Evolutionary conservation across 2,888 invertebrate species (phyloP), one percentile per base, ranked within the genome.

Genomic region (Aphidius colemani): DNA sequence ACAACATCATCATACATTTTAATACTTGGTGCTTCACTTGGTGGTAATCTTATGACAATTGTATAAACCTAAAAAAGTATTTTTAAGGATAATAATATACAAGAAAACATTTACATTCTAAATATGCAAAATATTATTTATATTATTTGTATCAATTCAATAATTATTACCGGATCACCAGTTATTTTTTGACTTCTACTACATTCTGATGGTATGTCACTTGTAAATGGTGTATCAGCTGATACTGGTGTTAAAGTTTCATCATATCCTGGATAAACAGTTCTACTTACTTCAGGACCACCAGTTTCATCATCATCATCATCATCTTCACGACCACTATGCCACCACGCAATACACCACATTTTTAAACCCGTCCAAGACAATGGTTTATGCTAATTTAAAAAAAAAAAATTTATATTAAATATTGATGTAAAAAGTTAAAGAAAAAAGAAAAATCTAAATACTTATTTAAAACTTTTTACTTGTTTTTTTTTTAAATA

Each of bases 321-420:
- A 68, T 90, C 86, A 75, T 94, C 93, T 67, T 94, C 93, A 46
- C 93, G 86, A 0, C 94, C 94, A 10, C 93, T 93, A 82, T 93
- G 93, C 93, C 93, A 94, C 94, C 94, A 94, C 77, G 93, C 93
- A 63, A 93, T 87, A 81, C 94, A 94, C 94, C 93, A 93, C 69
- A 89, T 89, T 67, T 89, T 79, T 61, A 84, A 64, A 86, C 88
- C 88, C 10, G 87, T 86, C 85, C 85, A 80, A 70, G 84, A 83
- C 68, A 87, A 83, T 73, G 85, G 84, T 72, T 84, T 78, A 73
- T 85, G 78, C 71, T 83, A 81, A 18, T 81, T 83, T 71, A 7
- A 63, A 65, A 58, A 13, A 50, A 40, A 46, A 51, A 6, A 45
- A 56, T 46, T 43, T 44, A 41, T 45, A 9, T 48, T 48, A 10